Conservation (phyloP, 92 coral and sea anemone genomes). For the Epizoanthus ramosus region DNA sequence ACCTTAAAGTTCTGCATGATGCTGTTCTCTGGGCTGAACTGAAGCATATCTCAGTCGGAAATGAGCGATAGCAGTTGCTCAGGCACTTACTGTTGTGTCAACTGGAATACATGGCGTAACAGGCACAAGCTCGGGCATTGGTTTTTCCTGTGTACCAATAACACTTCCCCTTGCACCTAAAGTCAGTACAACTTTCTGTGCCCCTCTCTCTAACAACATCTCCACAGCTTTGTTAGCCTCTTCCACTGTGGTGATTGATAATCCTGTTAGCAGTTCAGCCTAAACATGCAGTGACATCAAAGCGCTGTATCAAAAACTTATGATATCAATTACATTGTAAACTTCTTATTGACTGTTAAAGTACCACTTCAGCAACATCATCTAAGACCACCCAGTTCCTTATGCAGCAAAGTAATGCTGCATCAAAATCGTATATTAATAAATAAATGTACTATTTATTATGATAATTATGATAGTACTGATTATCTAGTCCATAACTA, state of each 20-base stretch:
- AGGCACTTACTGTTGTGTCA: conserved; percentile 89
- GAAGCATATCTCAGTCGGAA: no score
- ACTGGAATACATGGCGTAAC: conserved; percentile 86
- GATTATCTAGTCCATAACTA: no score
- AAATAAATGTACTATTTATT: no score
- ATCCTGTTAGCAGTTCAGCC: conserved; percentile 96
- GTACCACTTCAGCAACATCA: no score
- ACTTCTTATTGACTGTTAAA: no score
- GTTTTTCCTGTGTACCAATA: conserved; percentile 91
- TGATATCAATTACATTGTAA: not conserved
- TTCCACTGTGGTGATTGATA: conserved; percentile 79
- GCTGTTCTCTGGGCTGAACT: no score
- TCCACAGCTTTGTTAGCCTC: conserved; percentile 92
- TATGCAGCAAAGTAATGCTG: no score
- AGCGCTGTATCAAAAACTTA: not conserved
- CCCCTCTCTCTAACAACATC: conserved; percentile 92
- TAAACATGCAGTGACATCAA: conserved; percentile 9
- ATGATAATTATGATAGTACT: no score
- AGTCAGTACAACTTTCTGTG: conserved; percentile 84
- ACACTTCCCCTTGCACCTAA: conserved; percentile 93
- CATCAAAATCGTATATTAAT: no score
- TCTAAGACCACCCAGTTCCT: no score
- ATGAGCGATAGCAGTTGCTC: no score
- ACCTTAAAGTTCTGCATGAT: no score
- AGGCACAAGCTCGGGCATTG: conserved; percentile 88